Evolutionary conservation across 1,140 invertebrate genomes (phyloP), one percentile per base, ranked within the genome.

Genomic region (Notospermus geniculatus): DNA sequence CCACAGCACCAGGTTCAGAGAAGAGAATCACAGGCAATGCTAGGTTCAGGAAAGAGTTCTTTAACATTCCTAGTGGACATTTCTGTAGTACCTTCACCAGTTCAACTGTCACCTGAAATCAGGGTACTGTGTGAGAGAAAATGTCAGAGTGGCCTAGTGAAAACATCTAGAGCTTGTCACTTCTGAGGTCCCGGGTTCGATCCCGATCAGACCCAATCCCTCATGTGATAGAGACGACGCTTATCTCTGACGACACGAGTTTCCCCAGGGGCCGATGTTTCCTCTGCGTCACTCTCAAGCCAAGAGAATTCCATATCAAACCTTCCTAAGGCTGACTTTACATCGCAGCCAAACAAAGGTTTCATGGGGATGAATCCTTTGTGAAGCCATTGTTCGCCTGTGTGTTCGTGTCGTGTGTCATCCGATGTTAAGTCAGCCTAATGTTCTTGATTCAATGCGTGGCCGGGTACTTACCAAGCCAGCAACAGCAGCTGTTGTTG

Each of bases 401-500:
- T n/a, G n/a, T n/a, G n/a, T n/a, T n/a, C n/a, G n/a, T n/a, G n/a
- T n/a, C n/a, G n/a, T n/a, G n/a, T n/a, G n/a, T n/a, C n/a, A n/a
- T n/a, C n/a, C n/a, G n/a, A n/a, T n/a, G n/a, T n/a, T n/a, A n/a
- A n/a, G n/a, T n/a, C n/a, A n/a, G n/a, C n/a, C n/a, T n/a, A n/a
- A n/a, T n/a, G n/a, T n/a, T n/a, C n/a, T n/a, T n/a, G n/a, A n/a
- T 7, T 36, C 15, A 36, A 50, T 5, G 9, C 36, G 1, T 1
- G 1, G n/a, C n/a, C n/a, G n/a, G 22, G 13, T 30, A 68, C 68
- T 67, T 41, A 80, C 80, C 58, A 82, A 66, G 9, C 78, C 78
- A 27, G 78, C 71, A 17, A 82, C 74, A 36, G 73, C 69, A 30
- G 79, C 74, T 45, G 80, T 81, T 30, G 78, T 82, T 19, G 80